Evolutionary conservation across 2,888 invertebrate species (phyloP).

Genomic region (Acleris emargana): DNA sequence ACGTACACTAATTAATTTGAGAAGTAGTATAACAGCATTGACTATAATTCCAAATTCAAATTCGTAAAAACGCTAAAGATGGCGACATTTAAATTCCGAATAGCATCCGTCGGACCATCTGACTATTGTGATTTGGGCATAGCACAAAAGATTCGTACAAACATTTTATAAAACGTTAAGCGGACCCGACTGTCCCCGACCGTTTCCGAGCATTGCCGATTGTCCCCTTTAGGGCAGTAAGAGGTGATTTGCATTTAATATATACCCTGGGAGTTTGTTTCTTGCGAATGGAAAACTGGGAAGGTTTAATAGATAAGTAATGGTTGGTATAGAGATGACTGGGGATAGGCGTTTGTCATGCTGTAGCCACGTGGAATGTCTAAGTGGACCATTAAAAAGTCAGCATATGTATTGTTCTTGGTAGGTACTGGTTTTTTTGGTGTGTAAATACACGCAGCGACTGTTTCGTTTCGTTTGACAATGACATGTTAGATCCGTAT

Average conservation of each 20-base stretch:
- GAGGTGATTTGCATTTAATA: conserved; percentile 62
- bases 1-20: no score
- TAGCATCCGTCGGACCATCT: conserved; percentile 61
- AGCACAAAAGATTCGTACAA: conserved; percentile 69
- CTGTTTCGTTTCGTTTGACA: no score
- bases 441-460: no score
- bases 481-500: no score
- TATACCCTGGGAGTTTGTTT: conserved; percentile 42
- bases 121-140: conserved; percentile 64
- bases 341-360: conserved; percentile 22
- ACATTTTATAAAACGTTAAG: conserved; percentile 70
- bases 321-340: conserved; percentile 17
- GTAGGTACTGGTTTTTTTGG: no score
- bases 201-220: conserved; percentile 44
- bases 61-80: conserved; percentile 48
- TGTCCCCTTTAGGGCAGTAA: conserved; percentile 50
- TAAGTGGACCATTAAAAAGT: no score
- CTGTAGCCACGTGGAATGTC: neutral
- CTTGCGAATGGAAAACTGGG: conserved; percentile 34
- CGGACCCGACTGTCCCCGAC: conserved; percentile 26
- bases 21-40: no score
- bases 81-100: conserved; percentile 69
- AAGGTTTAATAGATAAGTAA: conserved; percentile 36
- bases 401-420: no score
- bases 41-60: conserved; percentile 22